Percentiles rank a stretch among this genome's conserved stretches.
Evolutionary conservation across 37 sponge, comb jelly and placozoan species (phyloP).

Genomic region (Agelas oroides): DNA sequence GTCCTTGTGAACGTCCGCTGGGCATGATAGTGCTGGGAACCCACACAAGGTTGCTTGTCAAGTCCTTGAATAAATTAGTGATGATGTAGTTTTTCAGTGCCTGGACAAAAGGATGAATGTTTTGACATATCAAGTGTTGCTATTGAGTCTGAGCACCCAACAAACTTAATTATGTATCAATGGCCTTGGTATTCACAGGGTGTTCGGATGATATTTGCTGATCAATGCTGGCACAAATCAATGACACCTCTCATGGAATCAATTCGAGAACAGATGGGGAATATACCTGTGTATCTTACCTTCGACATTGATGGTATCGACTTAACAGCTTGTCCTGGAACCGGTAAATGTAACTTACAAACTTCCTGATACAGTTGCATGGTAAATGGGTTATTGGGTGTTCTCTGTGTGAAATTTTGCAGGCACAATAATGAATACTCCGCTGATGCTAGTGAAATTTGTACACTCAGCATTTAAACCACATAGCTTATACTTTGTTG

Average conservation of each 20-base stretch:
- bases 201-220: conserved; percentile 35
- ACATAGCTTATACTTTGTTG: too few relatives aligned
- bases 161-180: conserved; percentile 29
- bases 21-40: too few relatives aligned
- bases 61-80: too few relatives aligned
- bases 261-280: conserved; percentile 36
- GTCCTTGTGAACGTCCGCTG: too few relatives aligned
- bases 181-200: conserved; percentile 33
- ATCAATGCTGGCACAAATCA: conserved; percentile 66
- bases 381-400: not conserved
- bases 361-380: not conserved
- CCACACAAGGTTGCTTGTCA: too few relatives aligned
- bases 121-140: too few relatives aligned
- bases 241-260: conserved; percentile 69
- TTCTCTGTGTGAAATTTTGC: too few relatives aligned
- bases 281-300: conserved; percentile 63
- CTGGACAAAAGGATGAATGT: too few relatives aligned
- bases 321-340: conserved; percentile 73
- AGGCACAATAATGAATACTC: too few relatives aligned
- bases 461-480: too few relatives aligned
- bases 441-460: too few relatives aligned
- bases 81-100: too few relatives aligned
- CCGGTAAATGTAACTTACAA: conserved; percentile 40
- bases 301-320: conserved; percentile 91
- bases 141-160: conserved; percentile 49